phyloP scores from a whole-genome alignment of 2,113 vertebrate genomes.

The Butorides virescens region DNA sequence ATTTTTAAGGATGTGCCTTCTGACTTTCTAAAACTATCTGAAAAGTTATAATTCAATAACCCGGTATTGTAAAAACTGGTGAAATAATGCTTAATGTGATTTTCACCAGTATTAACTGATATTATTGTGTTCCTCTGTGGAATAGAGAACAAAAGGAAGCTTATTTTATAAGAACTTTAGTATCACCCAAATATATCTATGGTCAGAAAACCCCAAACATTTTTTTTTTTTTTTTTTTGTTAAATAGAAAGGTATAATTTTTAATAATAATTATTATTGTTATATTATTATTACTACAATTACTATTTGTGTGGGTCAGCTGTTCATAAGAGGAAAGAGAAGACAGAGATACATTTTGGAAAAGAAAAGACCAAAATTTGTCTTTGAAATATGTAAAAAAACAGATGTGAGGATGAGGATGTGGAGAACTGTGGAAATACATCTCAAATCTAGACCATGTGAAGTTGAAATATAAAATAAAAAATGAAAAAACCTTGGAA shows the following conservation, averaged over 20 bases:
- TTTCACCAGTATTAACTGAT: background rate
- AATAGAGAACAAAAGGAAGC: background rate
- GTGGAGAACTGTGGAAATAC: background rate
- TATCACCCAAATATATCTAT: background rate
- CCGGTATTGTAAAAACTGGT: background rate
- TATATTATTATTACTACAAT: background rate
- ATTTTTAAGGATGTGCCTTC: background rate
- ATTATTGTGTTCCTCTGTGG: background rate
- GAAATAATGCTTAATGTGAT: background rate
- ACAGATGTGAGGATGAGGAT: accelerated
- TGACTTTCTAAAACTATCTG: background rate
- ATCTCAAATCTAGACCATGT: background rate
- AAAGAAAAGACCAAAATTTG: background rate
- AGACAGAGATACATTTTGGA: background rate
- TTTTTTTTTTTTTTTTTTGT: background rate
- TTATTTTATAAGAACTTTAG: background rate
- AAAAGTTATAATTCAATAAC: slow-evolving; percentile 31
- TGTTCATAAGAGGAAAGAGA: background rate
- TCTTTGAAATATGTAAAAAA: background rate
- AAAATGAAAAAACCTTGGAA: background rate
- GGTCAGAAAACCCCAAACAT: accelerated
- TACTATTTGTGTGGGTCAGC: background rate
- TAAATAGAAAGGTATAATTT: background rate
- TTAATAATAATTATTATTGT: background rate
- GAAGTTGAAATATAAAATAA: background rate